Base-by-base conservation (phyloP, 2,113 vertebrate species). In the Trichechus manatus region DNA sequence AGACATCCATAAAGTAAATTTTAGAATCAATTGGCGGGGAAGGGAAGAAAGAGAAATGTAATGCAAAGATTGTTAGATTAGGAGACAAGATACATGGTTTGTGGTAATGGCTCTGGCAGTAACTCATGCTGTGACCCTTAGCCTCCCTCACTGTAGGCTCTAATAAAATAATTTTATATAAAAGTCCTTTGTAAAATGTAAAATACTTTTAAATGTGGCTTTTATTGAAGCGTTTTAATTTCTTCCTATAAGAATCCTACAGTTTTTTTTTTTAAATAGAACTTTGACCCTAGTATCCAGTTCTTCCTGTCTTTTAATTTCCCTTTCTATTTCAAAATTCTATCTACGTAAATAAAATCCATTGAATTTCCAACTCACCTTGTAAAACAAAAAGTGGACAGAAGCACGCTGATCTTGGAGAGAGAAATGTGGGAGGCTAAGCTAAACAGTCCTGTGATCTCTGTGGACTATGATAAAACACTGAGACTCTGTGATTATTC, bases 281-380 rank as follows among this genome's bases (percentile, higher is more conserved):
- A 90, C 47, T 93, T 90, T 90, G 31, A 92, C 64, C 77, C 44
- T 64, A 5, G 9, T 75, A 70, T 93, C 87, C 93, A 93, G 44
- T 53, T 17, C 10, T 74, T 75, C 31, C 70, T 94, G 29, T n/a
- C 31, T 96, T 92, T 86, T 29, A 74, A 80, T 47, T 92, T 96
- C 44, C 22, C n/a, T 22, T 93, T 78, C 50, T 77, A 72, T 63
- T 94, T 86, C 74, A 96, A 95, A 91, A 95, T 93, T 91, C 84
- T 25, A 95, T 5, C 39, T 56, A 7, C 29, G 25, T 91, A 81
- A 72, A 81, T 80, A 90, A 97, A 81, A 39, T 15, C 9, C 44
- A 87, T 39, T 92, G 86, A 75, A 39, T 89, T 95, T 81, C 31
- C 61, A 96, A 33, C 17, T 72, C 22, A 68, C 13, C 47, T 72